Evolutionary conservation across 2,888 invertebrate genomes (phyloP), one percentile per base, ranked within the genome.

Genomic region (Gnatocerus cornutus): DNA sequence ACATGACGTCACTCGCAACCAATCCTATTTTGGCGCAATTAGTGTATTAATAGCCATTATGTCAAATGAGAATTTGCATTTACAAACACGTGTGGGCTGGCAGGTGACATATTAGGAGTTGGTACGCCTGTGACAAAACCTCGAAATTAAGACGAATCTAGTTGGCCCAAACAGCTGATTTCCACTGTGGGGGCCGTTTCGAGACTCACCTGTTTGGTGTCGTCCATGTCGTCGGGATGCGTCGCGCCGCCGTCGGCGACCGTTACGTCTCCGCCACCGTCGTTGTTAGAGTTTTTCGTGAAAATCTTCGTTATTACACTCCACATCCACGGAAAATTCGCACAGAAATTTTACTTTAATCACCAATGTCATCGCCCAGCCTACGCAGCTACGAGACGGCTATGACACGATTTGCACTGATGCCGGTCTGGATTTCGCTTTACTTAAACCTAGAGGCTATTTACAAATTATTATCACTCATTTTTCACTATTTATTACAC

Each of bases 141-240:
- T 6, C 21, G 10, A 10, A 16, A 14, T n/a, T 7, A 37, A 29
- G n/a, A 52, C 33, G 30, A 43, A 30, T 52, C 21, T 21, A 21
- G 21, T 21, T 21, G 41, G 13, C 53, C 39, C 9, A 29, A 58
- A 58, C 58, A 58, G 58, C 58, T 58, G 58, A 52, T 16, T n/a
- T 13, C 10, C 13, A 13, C 33, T 27, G 12, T 9, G 30, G 55
- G 53, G 45, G 33, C 43, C 56, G n/a, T n/a, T 21, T 21, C 21
- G 2, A 21, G 21, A 66, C 81, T 87, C 88, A 90, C 90, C 89
- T 90, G 90, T 88, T 89, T 89, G 76, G 89, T 87, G 84, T 90
- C 90, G 86, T 90, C 89, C 88, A 89, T 88, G 85, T 89, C 90
- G 84, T 87, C 85, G 85, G 86, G 85, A 59, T 75, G 72, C 73